Evolutionary conservation across 2,888 invertebrate genomes (phyloP).

Genomic region (Papilio elwesi): DNA sequence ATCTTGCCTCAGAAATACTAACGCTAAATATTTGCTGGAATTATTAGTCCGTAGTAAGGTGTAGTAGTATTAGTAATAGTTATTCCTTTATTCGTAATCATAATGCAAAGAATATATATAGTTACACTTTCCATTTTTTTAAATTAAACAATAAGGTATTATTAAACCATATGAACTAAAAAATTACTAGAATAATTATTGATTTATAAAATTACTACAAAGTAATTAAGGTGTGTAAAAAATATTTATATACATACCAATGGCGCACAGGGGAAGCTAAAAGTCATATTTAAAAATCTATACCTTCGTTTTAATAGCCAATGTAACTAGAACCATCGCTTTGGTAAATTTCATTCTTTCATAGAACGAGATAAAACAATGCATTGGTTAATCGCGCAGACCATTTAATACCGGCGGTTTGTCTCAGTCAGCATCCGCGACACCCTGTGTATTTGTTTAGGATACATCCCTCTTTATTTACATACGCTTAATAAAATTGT

Average conservation of each 20-base stretch:
- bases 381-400: conserved; percentile 46
- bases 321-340: conserved; percentile 43
- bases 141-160: not conserved
- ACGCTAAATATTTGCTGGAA: not conserved
- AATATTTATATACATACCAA: conserved; percentile 31
- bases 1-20: not conserved
- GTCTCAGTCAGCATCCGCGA: conserved; percentile 65
- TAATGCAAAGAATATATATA: too few species aligned
- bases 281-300: conserved; percentile 33
- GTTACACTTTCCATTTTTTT: too few species aligned
- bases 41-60: too few species aligned
- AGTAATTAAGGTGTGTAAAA: not conserved
- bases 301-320: conserved; percentile 22
- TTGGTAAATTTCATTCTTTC: conserved; percentile 40
- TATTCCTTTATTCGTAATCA: too few species aligned
- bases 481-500: conserved; percentile 54
- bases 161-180: too few species aligned
- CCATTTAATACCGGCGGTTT: conserved; percentile 59
- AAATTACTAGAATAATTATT: not conserved
- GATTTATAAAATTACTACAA: conserved; percentile 2
- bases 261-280: conserved; percentile 4
- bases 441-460: conserved; percentile 79
- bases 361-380: conserved; percentile 36
- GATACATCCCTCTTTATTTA: conserved; percentile 76
- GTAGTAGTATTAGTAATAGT: too few species aligned